Evolutionary conservation across 2,113 vertebrate genomes (phyloP), one percentile per base, ranked within the genome.

Genomic region (Amia ocellicauda): DNA sequence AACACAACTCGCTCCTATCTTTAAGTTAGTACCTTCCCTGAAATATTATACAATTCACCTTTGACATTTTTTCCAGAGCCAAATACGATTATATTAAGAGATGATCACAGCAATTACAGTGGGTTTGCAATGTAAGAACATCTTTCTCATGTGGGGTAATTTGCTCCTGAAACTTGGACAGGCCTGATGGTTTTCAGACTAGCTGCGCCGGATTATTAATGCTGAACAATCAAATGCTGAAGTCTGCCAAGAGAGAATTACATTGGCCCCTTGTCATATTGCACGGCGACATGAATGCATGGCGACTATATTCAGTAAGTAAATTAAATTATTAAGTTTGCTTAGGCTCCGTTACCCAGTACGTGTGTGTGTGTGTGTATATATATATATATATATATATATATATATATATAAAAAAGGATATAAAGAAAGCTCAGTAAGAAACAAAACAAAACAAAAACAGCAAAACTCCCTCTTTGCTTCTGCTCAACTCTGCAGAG

Each of bases 61-160:
- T 74, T 86, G 86, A 76, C 86, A 82, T 86, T 87, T 17, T 41
- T 85, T 80, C 68, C 80, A 78, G 73, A 74, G 70, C 5, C 41
- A 64, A 65, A 68, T 0, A 69, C 49, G 59, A 72, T 70, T 66
- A 69, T 71, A 72, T 40, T 63, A 47, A 14, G 4, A 14, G 43
- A 47, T 47, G 43, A 47, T 47, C 14, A 14, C 43, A 14, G 43
- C 16, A 47, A 47, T 47, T 47, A 47, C 43, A 47, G 43, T 47
- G 3, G 4, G 43, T 16, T 47, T 47, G 14, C 16, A 47, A 47
- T 47, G n/a, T n/a, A 47, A 47, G 43, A 47, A n/a, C 43, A n/a
- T 47, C 43, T n/a, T 47, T 47, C n/a, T 47, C 43, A 17, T 47
- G 13, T 47, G 43, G 43, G 43, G 14, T 47, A 47, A 47, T 47